phyloP scores from a whole-genome alignment of 2,113 vertebrate species.

The Dasyornis broadbenti region DNA sequence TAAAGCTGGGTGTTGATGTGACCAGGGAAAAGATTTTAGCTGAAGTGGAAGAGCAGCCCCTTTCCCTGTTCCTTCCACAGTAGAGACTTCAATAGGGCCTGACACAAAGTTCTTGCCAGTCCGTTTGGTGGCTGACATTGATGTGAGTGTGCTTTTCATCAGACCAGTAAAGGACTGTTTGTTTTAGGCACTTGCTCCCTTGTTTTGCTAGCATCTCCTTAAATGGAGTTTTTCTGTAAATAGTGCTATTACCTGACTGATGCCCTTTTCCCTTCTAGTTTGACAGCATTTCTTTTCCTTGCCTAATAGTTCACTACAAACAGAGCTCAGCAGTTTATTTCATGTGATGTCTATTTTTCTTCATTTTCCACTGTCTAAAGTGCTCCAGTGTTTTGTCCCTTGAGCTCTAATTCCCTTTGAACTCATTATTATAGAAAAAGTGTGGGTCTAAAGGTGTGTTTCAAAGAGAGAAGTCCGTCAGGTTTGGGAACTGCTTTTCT shows the following conservation, averaged over 20 bases:
- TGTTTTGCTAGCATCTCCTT: not conserved
- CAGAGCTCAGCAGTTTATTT: not conserved
- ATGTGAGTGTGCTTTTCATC: not conserved
- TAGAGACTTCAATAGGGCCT: not conserved
- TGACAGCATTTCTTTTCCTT: not conserved
- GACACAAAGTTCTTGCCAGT: not conserved
- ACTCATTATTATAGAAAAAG: not conserved
- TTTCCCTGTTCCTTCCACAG: fast-evolving
- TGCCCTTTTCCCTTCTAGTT: not conserved
- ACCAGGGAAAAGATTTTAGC: not conserved
- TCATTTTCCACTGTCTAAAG: not conserved
- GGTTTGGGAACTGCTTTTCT: not conserved
- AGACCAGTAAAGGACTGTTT: not conserved
- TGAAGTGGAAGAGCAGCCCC: not conserved
- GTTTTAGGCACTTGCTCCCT: not conserved
- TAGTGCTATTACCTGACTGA: not conserved
- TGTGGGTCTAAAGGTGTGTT: not conserved
- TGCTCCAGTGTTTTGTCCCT: not conserved
- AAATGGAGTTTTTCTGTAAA: not conserved
- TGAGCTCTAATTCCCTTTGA: not conserved
- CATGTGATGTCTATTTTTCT: not conserved
- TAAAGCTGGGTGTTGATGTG: not conserved
- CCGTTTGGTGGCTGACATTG: not conserved
- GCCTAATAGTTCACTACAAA: not conserved
- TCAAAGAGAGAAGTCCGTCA: not conserved